A percentile compares a stretch with the other conserved stretches of the same genome.
phyloP scores from a whole-genome alignment of 2,888 invertebrate species.

The Shargacucullia verbasci region DNA sequence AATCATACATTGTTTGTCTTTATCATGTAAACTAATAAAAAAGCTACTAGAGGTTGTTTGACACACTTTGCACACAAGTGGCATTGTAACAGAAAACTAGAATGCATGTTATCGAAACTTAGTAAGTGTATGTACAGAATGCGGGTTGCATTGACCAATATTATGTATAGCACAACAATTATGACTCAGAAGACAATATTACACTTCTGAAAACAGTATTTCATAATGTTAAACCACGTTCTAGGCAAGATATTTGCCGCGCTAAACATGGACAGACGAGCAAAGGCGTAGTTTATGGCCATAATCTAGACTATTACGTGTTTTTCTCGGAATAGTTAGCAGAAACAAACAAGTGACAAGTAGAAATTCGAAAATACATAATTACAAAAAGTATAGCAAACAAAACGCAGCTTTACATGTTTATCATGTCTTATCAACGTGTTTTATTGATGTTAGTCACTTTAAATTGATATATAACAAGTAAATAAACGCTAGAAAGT shows the following conservation, averaged over 20 bases:
- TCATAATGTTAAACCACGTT: slow-evolving; percentile 37
- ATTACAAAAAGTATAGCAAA: slow-evolving; percentile 45
- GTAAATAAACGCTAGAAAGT: slow-evolving; percentile 48
- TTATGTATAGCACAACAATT: slow-evolving; percentile 44
- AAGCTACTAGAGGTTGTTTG: too few species aligned
- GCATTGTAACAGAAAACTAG: slow-evolving; percentile 1
- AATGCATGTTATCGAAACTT: slow-evolving; percentile 1
- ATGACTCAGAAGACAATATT: slow-evolving; percentile 48
- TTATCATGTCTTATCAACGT: slow-evolving; percentile 8
- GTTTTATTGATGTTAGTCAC: slow-evolving; percentile 6
- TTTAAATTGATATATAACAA: slow-evolving; percentile 25
- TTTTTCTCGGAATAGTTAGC: slow-evolving; percentile 52
- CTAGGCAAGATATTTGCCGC: slow-evolving; percentile 37
- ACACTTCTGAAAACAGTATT: slow-evolving; percentile 41
- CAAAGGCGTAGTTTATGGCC: slow-evolving; percentile 34
- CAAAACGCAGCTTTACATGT: slow-evolving; percentile 28
- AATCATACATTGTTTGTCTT: too few species aligned
- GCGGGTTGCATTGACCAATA: slow-evolving; percentile 4
- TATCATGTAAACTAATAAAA: too few species aligned
- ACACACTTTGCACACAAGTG: background rate
- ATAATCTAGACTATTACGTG: slow-evolving; percentile 38
- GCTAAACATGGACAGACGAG: slow-evolving; percentile 28
- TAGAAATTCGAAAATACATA: slow-evolving; percentile 48
- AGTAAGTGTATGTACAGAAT: slow-evolving; percentile 6
- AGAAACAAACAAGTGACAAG: slow-evolving; percentile 64